Conservation (phyloP, 2,888 invertebrate species). For the Pyrochroa serraticornis region DNA sequence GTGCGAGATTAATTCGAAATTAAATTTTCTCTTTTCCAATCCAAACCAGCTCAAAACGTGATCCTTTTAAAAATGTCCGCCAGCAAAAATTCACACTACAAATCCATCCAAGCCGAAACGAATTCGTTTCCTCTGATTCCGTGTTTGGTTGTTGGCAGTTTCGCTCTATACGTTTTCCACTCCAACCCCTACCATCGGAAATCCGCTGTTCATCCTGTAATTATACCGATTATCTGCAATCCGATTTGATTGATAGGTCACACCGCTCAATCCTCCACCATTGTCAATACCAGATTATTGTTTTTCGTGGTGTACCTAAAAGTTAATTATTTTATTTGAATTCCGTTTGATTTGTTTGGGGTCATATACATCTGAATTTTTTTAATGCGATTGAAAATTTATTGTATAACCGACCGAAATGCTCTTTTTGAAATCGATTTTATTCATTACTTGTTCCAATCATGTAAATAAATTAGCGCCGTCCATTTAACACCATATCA, state of each 20-base stretch:
- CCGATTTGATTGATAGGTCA: constrained; percentile 28
- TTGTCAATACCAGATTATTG: constrained; percentile 28
- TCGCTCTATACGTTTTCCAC: neutral
- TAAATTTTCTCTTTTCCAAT: too few species aligned
- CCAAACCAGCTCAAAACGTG: too few species aligned
- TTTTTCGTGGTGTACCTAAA: constrained; percentile 16
- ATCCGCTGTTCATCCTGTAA: constrained; percentile 13
- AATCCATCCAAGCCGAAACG: too few species aligned
- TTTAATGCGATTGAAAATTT: constrained; percentile 12
- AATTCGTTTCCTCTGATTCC: too few species aligned
- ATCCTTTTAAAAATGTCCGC: too few species aligned
- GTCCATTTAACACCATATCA: too few species aligned
- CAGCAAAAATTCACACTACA: too few species aligned
- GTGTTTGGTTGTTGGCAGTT: neutral
- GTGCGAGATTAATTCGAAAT: too few species aligned
- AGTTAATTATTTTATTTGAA: constrained; percentile 27
- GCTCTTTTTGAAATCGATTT: constrained; percentile 9
- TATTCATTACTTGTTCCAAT: too few species aligned
- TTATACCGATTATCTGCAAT: constrained; percentile 28
- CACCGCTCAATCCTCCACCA: constrained; percentile 12
- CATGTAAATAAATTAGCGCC: too few species aligned
- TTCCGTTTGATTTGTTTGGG: constrained; percentile 11
- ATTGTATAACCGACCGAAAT: constrained; percentile 16
- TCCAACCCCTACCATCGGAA: too few species aligned
- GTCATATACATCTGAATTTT: constrained; percentile 8